A percentile compares a stretch with the other conserved stretches of the same genome.
These are phyloP conservation scores for Celastrina argiolus DNA, from an alignment of 2,888 invertebrate genomes.

Conservation along the genomic window DNA sequence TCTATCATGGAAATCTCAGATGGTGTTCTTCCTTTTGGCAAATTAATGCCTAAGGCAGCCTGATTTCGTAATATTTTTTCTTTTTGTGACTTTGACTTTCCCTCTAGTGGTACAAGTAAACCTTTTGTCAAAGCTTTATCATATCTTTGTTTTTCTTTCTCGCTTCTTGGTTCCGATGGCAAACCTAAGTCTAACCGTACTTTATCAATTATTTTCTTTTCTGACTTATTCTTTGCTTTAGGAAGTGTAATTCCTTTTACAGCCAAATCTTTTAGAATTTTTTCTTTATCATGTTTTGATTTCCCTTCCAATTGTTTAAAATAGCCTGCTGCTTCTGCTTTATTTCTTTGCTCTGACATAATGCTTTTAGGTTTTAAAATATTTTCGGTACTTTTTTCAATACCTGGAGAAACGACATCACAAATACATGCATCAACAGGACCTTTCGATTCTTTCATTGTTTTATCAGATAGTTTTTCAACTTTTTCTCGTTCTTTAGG, in stretches of 20 bases:
- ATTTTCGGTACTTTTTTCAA: constrained; percentile 4
- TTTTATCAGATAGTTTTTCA: constrained; percentile 37
- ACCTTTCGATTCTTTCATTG: constrained; percentile 41
- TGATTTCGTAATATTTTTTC: constrained; percentile 38
- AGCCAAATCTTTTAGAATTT: constrained; percentile 33
- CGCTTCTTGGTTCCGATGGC: constrained; percentile 36
- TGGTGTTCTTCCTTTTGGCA: constrained; percentile 37
- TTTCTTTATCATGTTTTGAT: constrained; percentile 38
- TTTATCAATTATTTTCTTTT: constrained; percentile 38
- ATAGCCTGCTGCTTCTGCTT: constrained; percentile 30
- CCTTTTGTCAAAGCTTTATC: constrained; percentile 29
- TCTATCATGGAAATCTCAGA: constrained; percentile 42
- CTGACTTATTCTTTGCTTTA: constrained; percentile 41
- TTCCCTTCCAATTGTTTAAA: constrained; percentile 35
- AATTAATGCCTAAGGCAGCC: constrained; percentile 36
- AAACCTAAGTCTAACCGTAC: constrained; percentile 39
- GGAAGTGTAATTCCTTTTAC: constrained; percentile 38
- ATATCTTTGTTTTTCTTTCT: constrained; percentile 30
- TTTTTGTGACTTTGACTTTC: constrained; percentile 39
- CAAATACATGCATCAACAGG: constrained; percentile 45
- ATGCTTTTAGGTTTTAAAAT: not conserved
- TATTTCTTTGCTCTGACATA: constrained; percentile 26
- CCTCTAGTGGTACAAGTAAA: constrained; percentile 35
- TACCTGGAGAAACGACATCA: constrained; percentile 31
- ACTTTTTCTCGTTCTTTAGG: constrained; percentile 31